A percentile compares a stretch with the other conserved stretches of the same genome.
These are phyloP conservation scores for Lucifuga dentata DNA, from an alignment of 2,113 vertebrate genomes.

Conservation along the genomic window DNA sequence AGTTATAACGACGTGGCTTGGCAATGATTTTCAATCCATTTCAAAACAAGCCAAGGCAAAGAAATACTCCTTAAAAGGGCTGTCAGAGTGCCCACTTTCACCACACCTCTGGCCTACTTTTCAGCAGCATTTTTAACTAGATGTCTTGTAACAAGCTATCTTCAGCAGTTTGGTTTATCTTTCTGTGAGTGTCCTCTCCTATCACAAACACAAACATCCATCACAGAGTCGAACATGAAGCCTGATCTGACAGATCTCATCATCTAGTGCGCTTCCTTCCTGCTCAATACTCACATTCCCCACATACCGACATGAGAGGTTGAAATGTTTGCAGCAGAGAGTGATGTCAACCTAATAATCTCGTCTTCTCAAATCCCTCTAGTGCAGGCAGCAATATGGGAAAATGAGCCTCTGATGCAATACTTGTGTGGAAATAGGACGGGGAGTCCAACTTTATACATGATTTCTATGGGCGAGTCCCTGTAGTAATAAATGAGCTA, in stretches of 20 bases:
- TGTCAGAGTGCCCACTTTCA: conserved; percentile 31
- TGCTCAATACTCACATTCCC: conserved; percentile 34
- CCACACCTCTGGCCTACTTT: conserved; percentile 55
- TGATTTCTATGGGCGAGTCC: too few species aligned
- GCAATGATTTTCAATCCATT: conserved; percentile 12
- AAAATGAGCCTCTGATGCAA: conserved; percentile 49
- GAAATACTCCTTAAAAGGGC: conserved; percentile 28
- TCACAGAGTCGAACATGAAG: conserved; percentile 40
- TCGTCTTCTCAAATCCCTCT: conserved; percentile 47
- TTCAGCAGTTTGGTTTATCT: conserved; percentile 38
- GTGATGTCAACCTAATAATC: conserved; percentile 65
- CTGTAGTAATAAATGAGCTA: background rate
- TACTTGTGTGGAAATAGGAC: conserved; percentile 8
- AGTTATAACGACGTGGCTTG: background rate
- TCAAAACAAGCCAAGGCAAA: conserved; percentile 14
- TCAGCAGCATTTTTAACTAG: conserved; percentile 54
- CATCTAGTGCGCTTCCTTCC: conserved; percentile 38
- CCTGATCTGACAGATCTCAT: conserved; percentile 55
- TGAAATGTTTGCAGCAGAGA: conserved; percentile 35
- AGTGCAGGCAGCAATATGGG: conserved; percentile 17
- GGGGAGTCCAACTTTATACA: too few species aligned
- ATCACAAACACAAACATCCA: conserved; percentile 40
- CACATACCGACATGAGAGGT: conserved; percentile 36
- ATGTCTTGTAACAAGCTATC: conserved; percentile 61
- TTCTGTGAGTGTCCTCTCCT: conserved; percentile 14